Conservation (phyloP, 30 jellyfish, hydroid and myxozoan species). For the Hydractinia echinata region DNA sequence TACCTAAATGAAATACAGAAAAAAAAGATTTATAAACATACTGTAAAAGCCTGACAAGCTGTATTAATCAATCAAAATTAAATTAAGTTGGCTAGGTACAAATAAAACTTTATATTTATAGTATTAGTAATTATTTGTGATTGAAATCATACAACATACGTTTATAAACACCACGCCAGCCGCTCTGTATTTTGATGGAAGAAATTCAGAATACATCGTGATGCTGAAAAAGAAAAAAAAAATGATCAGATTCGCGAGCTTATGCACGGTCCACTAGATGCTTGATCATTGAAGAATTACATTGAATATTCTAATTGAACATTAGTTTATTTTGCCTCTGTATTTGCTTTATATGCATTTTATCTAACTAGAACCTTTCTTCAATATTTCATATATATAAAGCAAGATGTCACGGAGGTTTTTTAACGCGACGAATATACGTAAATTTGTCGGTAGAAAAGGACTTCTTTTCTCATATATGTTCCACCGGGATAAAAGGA, state of each 20-base stretch:
- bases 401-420: neutral
- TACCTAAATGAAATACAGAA: slow-evolving; percentile 12
- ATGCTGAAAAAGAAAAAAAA: slow-evolving; percentile 6
- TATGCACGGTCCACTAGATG: neutral
- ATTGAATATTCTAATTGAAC: neutral
- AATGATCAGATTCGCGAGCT: neutral
- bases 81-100: neutral
- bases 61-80: neutral
- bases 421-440: neutral
- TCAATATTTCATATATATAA: too few species aligned
- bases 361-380: too few species aligned
- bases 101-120: neutral
- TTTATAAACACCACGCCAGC: slow-evolving; percentile 28
- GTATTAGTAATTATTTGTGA: neutral
- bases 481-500: neutral
- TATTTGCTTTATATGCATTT: too few species aligned
- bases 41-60: neutral
- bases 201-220: slow-evolving; percentile 38
- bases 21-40: neutral
- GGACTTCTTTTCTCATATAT: too few species aligned
- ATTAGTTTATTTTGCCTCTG: too few species aligned
- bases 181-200: slow-evolving; percentile 32
- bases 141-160: neutral
- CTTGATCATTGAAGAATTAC: neutral
- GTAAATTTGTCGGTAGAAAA: neutral